Percentiles rank a stretch among this genome's conserved stretches.
Evolutionary conservation across 2,797 vertebrate genomes (phyloP).

Genomic region (Ceryle rudis): DNA sequence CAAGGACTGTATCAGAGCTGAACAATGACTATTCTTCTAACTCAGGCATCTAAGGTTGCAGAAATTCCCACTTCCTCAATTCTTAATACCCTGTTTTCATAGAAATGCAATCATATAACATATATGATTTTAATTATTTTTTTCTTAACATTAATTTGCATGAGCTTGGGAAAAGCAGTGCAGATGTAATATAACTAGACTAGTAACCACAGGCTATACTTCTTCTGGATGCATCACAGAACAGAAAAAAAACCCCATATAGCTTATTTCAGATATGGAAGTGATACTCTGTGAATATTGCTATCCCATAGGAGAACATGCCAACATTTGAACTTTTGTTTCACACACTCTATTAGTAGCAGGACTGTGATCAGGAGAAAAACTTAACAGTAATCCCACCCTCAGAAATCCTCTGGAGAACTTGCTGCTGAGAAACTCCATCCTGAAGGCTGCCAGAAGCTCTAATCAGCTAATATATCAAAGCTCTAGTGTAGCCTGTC

Average conservation of each 20-base stretch:
- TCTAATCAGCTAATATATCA: constrained; percentile 54
- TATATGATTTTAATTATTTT: background rate
- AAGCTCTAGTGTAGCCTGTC: constrained; percentile 4
- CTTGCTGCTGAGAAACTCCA: constrained; percentile 37
- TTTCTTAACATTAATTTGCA: background rate
- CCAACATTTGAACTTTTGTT: constrained; percentile 18
- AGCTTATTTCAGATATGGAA: background rate
- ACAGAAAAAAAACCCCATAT: background rate
- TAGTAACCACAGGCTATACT: background rate
- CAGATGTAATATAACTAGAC: background rate
- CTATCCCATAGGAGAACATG: background rate
- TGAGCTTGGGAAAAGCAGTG: background rate
- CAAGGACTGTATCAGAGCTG: background rate
- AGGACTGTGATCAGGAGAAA: background rate
- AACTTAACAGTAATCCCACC: constrained; percentile 6
- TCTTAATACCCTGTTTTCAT: background rate
- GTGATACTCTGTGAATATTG: background rate
- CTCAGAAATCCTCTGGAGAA: constrained; percentile 49
- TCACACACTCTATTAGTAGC: constrained; percentile 18
- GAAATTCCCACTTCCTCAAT: background rate
- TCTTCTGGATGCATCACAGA: background rate
- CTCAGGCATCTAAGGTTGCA: background rate
- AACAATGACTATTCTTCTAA: background rate
- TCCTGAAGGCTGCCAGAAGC: constrained; percentile 43
- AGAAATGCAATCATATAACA: background rate